Base-by-base conservation (phyloP, 2,113 vertebrate genomes). In the Catharus minimus region DNA sequence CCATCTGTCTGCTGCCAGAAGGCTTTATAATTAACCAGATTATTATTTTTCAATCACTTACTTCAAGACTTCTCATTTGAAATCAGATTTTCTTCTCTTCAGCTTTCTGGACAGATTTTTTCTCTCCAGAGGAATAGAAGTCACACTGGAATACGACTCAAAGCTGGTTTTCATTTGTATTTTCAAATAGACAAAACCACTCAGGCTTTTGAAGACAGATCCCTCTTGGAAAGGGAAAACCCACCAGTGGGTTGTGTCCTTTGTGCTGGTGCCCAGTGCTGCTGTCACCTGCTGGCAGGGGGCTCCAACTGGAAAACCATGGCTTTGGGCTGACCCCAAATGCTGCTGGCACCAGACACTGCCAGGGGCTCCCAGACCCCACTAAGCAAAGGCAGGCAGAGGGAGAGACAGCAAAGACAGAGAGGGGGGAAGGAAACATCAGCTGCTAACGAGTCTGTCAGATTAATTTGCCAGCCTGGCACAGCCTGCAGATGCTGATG, bases 71-170 rank as follows among this genome's bases (percentile, higher is more conserved):
- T 85, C 67, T 88, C 21, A 58, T 89, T 66, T 80, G 33, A 85
- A 79, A 94, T 26, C 26, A 26, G 55, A 55, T 82, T 89, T 5
- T 78, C 36, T 82, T 81, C 78, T 71, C 36, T 76, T 44, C 11
- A 36, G 44, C 46, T 72, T 89, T 94, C 82, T 73, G 30, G 53
- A 53, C 33, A 44, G 58, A 36, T 36, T 56, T 89, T 78, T 81
- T 58, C 58, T 86, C 67, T 82, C 58, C 36, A 53, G 58, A 80
- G 72, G 43, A 79, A 26, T 3, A 22, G 18, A 27, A 72, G 33
- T 65, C 43, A 46, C 58, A 38, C 26, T 46, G 67, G 66, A 76
- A 68, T 28, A 53, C 8, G 22, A 88, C 28, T 79, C 67, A 91
- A 75, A 44, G 36, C 32, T 64, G 78, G 5, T 33, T 79, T 73